Evolutionary conservation across 2,888 invertebrate genomes (phyloP).

Genomic region (Lithophane leautieri): DNA sequence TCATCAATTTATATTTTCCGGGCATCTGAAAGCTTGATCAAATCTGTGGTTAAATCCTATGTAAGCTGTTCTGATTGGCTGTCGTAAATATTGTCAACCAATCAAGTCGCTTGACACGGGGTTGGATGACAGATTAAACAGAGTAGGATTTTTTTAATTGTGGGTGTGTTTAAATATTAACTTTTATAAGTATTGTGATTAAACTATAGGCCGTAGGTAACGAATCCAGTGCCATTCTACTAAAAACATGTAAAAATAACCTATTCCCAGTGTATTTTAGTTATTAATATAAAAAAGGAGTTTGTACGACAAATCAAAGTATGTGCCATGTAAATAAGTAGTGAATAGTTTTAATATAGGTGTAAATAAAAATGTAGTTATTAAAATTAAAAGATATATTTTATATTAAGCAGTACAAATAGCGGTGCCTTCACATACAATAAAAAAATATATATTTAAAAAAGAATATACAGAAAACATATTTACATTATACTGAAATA

Average conservation of each 20-base stretch:
- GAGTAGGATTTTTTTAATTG: too few relatives aligned
- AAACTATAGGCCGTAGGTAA: conserved; percentile 60
- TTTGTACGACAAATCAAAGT: conserved; percentile 77
- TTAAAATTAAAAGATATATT: conserved; percentile 63
- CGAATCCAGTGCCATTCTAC: conserved; percentile 80
- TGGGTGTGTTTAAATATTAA: conserved; percentile 15
- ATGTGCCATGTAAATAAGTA: conserved; percentile 88
- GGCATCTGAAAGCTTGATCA: neutral
- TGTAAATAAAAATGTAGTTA: conserved; percentile 58
- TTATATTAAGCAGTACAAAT: conserved; percentile 77
- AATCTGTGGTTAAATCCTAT: conserved; percentile 15
- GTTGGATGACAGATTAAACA: neutral
- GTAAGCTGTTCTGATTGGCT: conserved; percentile 22
- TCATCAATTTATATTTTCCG: conserved; percentile 9
- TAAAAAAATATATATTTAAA: conserved; percentile 52
- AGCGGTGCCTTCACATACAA: conserved; percentile 75
- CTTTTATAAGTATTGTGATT: conserved; percentile 61
- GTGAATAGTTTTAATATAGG: conserved; percentile 44
- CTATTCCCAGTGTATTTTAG: conserved; percentile 54
- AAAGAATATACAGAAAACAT: conserved; percentile 49
- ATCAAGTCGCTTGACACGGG: conserved; percentile 1
- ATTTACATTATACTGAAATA: conserved; percentile 64
- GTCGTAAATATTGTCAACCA: conserved; percentile 16
- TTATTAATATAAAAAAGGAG: conserved; percentile 53
- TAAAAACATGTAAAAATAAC: conserved; percentile 71